Percentiles rank a stretch among this genome's conserved stretches.
Conservation (phyloP, 2,113 vertebrate genomes). For the Buteo buteo region DNA sequence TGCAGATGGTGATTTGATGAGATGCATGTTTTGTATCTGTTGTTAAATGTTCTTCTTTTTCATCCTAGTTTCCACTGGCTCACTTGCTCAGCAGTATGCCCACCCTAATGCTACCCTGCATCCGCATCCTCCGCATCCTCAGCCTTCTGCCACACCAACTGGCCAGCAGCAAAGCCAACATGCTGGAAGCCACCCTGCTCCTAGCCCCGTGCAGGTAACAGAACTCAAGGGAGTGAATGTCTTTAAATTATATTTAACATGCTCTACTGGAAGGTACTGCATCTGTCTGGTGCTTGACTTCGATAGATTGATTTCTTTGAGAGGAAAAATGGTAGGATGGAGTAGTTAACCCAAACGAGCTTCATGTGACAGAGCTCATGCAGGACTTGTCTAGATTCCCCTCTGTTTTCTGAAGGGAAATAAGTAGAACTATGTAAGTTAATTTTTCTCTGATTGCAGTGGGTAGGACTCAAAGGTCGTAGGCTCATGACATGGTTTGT, state of each 20-base stretch:
- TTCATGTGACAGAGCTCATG: background rate
- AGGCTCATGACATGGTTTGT: background rate
- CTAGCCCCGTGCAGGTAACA: slow-evolving; percentile 91
- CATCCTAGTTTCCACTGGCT: slow-evolving; percentile 87
- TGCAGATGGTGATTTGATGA: background rate
- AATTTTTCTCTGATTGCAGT: background rate
- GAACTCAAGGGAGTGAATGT: background rate
- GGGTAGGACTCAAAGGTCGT: background rate
- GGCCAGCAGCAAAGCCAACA: slow-evolving; percentile 93
- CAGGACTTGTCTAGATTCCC: background rate
- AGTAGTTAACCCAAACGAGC: background rate
- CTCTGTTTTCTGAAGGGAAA: background rate
- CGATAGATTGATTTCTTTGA: background rate
- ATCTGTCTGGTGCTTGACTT: background rate
- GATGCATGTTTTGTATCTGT: background rate
- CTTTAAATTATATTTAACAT: background rate
- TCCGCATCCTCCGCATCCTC: slow-evolving; percentile 89
- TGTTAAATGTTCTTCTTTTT: slow-evolving; percentile 42
- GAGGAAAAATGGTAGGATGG: background rate
- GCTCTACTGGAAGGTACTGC: background rate
- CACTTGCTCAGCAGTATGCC: slow-evolving; percentile 94
- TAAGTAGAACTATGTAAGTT: background rate
- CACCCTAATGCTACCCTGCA: slow-evolving; percentile 91
- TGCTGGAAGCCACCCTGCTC: slow-evolving; percentile 90
- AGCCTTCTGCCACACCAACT: slow-evolving; percentile 95